phyloP scores from a whole-genome alignment of 2,888 invertebrate species.

The Callinectes sapidus region DNA sequence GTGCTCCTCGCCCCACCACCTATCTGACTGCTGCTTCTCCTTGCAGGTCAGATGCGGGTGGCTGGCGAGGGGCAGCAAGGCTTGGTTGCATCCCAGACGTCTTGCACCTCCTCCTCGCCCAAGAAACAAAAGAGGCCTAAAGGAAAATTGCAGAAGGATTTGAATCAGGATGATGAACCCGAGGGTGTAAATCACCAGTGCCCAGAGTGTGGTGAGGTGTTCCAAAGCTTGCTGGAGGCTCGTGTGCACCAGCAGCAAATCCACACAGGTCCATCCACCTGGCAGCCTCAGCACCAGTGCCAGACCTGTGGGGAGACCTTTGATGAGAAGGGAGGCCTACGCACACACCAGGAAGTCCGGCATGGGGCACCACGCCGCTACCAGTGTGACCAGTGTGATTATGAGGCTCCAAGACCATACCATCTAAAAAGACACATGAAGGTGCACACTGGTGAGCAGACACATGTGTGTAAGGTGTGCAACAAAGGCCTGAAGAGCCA shows the following conservation, averaged over 20 bases:
- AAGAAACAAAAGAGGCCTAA: neutral
- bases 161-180: neutral
- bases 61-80: slow-evolving; percentile 34
- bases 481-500: slow-evolving; percentile 53
- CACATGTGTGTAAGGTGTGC: slow-evolving; percentile 51
- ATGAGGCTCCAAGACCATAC: slow-evolving; percentile 58
- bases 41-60: slow-evolving; percentile 56
- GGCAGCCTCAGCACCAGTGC: slow-evolving; percentile 14
- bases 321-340: slow-evolving; percentile 39
- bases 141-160: neutral
- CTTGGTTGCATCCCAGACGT: neutral
- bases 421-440: slow-evolving; percentile 63
- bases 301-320: slow-evolving; percentile 41
- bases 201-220: slow-evolving; percentile 31
- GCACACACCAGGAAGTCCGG: slow-evolving; percentile 43
- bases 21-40: slow-evolving; percentile 50
- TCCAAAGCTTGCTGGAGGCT: neutral
- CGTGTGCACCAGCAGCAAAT: slow-evolving; percentile 20
- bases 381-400: slow-evolving; percentile 57
- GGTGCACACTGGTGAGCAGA: slow-evolving; percentile 55
- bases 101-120: neutral
- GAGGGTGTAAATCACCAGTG: neutral
- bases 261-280: neutral
- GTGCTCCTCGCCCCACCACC: neutral
- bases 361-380: slow-evolving; percentile 48